A percentile compares a stretch with the other conserved stretches of the same genome.
These are phyloP conservation scores for Sinocyclocheilus rhinocerous DNA, from an alignment of 2,113 vertebrate genomes.

Conservation along the genomic window DNA sequence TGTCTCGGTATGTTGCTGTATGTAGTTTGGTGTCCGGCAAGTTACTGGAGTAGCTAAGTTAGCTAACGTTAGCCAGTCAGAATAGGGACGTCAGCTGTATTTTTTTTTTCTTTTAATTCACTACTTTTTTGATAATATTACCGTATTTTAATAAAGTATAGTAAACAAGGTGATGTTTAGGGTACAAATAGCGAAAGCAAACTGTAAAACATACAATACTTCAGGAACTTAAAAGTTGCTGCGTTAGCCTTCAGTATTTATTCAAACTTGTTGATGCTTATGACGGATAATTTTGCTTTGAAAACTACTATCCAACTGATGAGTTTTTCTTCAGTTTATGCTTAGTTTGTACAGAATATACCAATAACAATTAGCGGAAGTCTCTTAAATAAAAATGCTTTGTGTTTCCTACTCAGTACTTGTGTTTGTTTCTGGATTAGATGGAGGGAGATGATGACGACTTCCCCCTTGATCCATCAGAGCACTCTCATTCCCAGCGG, in stretches of 20 bases:
- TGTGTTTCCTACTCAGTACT: neutral
- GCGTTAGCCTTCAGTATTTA: neutral
- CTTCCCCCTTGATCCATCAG: conserved; percentile 72
- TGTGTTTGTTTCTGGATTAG: conserved; percentile 54
- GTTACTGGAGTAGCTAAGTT: neutral
- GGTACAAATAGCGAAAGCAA: neutral
- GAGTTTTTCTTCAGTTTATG: neutral
- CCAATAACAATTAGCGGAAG: neutral
- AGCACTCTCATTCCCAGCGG: conserved; percentile 77
- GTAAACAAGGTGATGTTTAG: neutral
- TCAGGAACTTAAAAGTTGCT: neutral
- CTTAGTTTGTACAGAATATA: neutral
- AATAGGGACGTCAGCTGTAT: neutral
- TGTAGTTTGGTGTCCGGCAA: neutral
- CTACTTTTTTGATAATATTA: neutral
- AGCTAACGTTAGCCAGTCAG: conserved; percentile 26
- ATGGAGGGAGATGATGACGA: conserved; percentile 83
- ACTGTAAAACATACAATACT: neutral
- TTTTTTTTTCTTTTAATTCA: neutral
- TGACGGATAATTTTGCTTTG: neutral
- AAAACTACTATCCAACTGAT: neutral
- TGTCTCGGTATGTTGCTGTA: conserved; percentile 18
- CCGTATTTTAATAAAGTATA: neutral
- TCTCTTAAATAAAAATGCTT: neutral
- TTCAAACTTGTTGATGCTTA: neutral